A percentile compares a stretch with the other conserved stretches of the same genome.
Conservation (phyloP, 2,888 invertebrate species). For the Drosophila birchii region DNA sequence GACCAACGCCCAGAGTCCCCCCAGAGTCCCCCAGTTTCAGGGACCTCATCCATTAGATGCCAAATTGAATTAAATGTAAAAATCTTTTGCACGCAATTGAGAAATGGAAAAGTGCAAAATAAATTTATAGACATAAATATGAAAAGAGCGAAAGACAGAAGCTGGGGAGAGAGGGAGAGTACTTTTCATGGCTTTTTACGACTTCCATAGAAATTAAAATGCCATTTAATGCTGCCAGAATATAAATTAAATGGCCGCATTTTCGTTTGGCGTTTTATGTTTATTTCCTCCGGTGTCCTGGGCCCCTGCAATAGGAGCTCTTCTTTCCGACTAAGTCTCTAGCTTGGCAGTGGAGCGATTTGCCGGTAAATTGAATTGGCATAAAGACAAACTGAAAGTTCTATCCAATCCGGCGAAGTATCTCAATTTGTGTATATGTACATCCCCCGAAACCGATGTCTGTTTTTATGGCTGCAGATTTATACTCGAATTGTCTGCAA, state of each 20-base stretch:
- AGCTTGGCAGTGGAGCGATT: conserved; percentile 20
- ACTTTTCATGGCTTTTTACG: conserved; percentile 48
- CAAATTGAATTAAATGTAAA: conserved; percentile 66
- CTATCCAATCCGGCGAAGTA: conserved; percentile 32
- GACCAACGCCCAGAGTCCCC: background rate
- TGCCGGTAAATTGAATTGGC: conserved; percentile 54
- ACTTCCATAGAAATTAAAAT: conserved; percentile 60
- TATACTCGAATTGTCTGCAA: conserved; percentile 19
- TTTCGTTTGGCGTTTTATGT: conserved; percentile 40
- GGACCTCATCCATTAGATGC: conserved; percentile 24
- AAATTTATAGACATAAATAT: conserved; percentile 54
- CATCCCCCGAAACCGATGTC: background rate
- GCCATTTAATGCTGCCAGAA: conserved; percentile 48
- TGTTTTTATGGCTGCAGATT: conserved; percentile 43
- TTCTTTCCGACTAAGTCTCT: background rate
- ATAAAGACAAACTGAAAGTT: conserved; percentile 47
- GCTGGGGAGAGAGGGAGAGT: conserved; percentile 1
- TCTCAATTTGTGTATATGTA: conserved; percentile 20
- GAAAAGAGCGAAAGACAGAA: conserved; percentile 18
- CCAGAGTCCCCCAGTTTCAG: background rate
- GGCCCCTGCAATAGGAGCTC: background rate
- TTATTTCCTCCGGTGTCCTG: conserved; percentile 31
- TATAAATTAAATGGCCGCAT: conserved; percentile 50
- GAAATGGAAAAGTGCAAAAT: conserved; percentile 45
- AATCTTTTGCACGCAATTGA: conserved; percentile 57